Percentiles rank a stretch among this genome's conserved stretches.
Evolutionary conservation across 2,888 invertebrate species (phyloP).

Genomic region (Amphiduros pacificus): DNA sequence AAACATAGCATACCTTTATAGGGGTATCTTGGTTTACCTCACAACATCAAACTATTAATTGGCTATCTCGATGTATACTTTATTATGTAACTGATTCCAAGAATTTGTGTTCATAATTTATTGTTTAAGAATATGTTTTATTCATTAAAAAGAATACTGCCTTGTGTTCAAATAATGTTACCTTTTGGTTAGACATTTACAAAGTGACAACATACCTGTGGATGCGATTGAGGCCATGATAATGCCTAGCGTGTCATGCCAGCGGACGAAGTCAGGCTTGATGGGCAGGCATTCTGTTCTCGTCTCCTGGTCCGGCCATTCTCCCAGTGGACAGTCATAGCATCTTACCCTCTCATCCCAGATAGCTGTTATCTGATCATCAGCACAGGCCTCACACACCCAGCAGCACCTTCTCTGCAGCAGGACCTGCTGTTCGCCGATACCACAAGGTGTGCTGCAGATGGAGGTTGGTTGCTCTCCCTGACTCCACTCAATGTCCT

Average conservation of each 20-base stretch:
- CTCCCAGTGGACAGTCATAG: slow-evolving; percentile 21
- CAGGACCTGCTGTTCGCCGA: slow-evolving; percentile 27
- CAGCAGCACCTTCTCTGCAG: slow-evolving; percentile 32
- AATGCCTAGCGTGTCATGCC: slow-evolving; percentile 18
- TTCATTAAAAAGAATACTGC: too few relatives aligned
- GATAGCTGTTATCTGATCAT: background rate
- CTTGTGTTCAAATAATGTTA: too few relatives aligned
- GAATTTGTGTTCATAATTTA: too few relatives aligned
- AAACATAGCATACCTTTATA: too few relatives aligned
- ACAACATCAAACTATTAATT: too few relatives aligned
- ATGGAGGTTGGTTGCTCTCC: slow-evolving; percentile 19
- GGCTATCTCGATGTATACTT: too few relatives aligned
- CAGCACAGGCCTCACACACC: slow-evolving; percentile 8
- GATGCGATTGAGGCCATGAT: slow-evolving; percentile 15
- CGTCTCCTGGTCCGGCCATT: slow-evolving; percentile 31
- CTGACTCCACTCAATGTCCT: slow-evolving; percentile 17
- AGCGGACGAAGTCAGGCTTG: slow-evolving; percentile 11
- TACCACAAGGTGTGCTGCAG: slow-evolving; percentile 32
- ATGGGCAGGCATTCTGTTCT: slow-evolving; percentile 25
- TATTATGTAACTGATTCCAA: too few relatives aligned
- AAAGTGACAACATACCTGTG: too few relatives aligned
- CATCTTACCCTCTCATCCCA: slow-evolving; percentile 19
- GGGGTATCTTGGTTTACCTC: too few relatives aligned
- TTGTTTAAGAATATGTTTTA: too few relatives aligned
- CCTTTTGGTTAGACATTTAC: too few relatives aligned